These are phyloP conservation scores for Sarcophaga subvicina DNA, from an alignment of 2,888 invertebrate species.

Conservation along the genomic window DNA sequence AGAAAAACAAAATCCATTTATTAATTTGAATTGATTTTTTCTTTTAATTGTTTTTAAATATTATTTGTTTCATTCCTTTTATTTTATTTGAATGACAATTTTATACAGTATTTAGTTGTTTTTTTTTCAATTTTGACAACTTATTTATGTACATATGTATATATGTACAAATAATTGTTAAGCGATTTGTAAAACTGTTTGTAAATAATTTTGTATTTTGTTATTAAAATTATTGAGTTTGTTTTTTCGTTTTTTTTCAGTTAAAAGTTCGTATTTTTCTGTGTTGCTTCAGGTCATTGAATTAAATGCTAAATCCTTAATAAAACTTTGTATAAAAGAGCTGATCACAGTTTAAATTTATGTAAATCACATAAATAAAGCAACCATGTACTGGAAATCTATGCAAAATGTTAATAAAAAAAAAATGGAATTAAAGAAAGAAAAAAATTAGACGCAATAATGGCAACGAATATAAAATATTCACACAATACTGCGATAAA, in stretches of 20 bases:
- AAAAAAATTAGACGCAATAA: not conserved
- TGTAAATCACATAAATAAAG: constrained; percentile 46
- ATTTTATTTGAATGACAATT: not conserved
- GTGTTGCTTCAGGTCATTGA: constrained; percentile 13
- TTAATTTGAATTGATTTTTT: not conserved
- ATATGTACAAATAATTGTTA: constrained; percentile 9
- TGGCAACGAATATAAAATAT: no score
- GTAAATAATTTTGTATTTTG: constrained; percentile 21
- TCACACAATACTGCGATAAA: not conserved
- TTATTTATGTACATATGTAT: not conserved
- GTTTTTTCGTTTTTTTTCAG: not conserved
- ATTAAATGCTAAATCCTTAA: constrained; percentile 26
- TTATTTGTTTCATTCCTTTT: not conserved
- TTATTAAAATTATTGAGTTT: not conserved
- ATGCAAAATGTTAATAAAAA: not conserved
- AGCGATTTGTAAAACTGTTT: constrained; percentile 37
- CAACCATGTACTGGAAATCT: not conserved
- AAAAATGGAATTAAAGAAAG: not conserved
- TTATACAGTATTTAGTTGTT: not conserved
- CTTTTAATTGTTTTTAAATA: not conserved
- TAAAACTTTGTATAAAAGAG: constrained; percentile 10
- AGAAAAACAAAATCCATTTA: no score
- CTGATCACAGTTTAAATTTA: constrained; percentile 18
- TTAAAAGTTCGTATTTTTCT: not conserved
- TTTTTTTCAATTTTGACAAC: not conserved